Base-by-base conservation (phyloP, 1,140 invertebrate genomes). In the Aphaenogaster ashmeadi region DNA sequence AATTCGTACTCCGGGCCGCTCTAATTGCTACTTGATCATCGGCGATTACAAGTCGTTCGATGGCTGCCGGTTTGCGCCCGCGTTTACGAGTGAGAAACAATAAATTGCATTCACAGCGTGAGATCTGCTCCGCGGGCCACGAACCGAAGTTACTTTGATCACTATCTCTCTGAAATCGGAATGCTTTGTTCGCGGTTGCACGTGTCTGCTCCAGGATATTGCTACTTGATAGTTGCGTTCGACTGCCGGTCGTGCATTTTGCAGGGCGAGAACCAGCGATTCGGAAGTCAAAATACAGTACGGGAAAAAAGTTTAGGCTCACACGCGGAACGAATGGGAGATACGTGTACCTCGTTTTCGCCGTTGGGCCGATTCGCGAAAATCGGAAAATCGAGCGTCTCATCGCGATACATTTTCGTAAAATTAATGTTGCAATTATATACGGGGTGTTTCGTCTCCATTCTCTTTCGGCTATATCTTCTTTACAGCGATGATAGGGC, bases 151-250 rank as follows among this genome's bases (percentile, higher is more conserved):
- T 91, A 91, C 87, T 91, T 91, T 87, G 90, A 91, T 91, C 90
- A 84, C 77, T 91, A 91, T 91, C 90, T 79, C 75, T 58, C 75
- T 71, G 71, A 86, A 91, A 88, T 89, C 90, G 87, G 87, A 85
- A 66, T 86, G 85, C 91, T 91, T 91, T 91, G 90, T 91, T 85
- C 81, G 75, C 60, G 80, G 77, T 89, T 91, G 91, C 93, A 94
- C 93, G 93, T 94, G 93, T 92, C 91, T 92, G 88, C 89, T 92
- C 44, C 79, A 93, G 93, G 93, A 93, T 93, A 93, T 93, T 91
- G 92, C 92, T 93, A 93, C 93, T 94, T 92, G 92, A 93, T 93
- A 92, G 91, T 89, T 75, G 85, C 90, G 71, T 86, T 72, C 90
- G 87, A 86, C 81, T 78, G 67, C n/a, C 72, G 87, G 62, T 79